phyloP scores from a whole-genome alignment of 2,113 vertebrate genomes.

The Poecilia latipinna region DNA sequence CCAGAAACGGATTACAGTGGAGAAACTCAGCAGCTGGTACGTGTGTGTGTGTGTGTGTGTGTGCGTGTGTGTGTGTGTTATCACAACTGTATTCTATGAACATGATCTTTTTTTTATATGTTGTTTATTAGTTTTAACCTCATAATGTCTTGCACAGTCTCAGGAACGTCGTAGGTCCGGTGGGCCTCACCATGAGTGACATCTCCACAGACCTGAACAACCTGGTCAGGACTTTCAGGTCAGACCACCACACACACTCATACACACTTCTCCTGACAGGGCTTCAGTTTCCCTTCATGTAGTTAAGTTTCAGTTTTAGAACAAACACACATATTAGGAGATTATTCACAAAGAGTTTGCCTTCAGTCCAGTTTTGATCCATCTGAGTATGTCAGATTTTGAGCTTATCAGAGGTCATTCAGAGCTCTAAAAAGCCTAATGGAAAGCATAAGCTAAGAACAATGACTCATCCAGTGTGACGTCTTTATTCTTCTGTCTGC shows the following conservation, averaged over 20 bases:
- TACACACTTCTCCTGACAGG: no score
- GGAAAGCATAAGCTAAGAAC: no score
- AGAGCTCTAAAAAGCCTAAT: no score
- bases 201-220: constrained; percentile 86
- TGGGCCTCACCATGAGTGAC: constrained; percentile 85
- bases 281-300: no score
- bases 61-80: constrained; percentile 12
- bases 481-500: no score
- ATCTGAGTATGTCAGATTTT: no score
- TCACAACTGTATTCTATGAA: not conserved
- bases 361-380: no score
- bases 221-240: constrained; percentile 93
- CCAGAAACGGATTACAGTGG: constrained; percentile 89
- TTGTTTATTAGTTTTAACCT: not conserved
- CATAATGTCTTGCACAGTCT: constrained; percentile 76
- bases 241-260: constrained; percentile 14
- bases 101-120: not conserved
- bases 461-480: no score
- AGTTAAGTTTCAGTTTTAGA: no score
- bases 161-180: constrained; percentile 83
- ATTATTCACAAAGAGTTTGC: no score
- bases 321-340: no score
- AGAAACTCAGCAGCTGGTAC: constrained; percentile 89
- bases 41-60: constrained; percentile 48
- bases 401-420: no score